phyloP scores from a whole-genome alignment of 2,797 vertebrate species.

The Hephaestus fuliginosus region DNA sequence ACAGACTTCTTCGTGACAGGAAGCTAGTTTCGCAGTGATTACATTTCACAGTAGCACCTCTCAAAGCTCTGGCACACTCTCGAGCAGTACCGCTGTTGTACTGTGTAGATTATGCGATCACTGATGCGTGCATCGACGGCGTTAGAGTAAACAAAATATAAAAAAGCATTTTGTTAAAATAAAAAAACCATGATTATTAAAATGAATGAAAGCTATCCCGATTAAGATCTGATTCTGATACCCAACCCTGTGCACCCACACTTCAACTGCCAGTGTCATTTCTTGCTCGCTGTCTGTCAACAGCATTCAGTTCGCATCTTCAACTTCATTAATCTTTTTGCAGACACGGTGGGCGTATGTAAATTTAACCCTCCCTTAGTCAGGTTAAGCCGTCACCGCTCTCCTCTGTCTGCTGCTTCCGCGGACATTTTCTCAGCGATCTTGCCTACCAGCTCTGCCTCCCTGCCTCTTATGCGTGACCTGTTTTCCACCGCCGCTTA shows the following conservation, averaged over 20 bases:
- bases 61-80: not conserved
- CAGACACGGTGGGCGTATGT: slow-evolving; percentile 70
- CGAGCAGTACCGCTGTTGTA: not conserved
- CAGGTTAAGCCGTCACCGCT: slow-evolving; percentile 35
- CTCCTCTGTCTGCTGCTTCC: slow-evolving; percentile 19
- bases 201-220: slow-evolving; percentile 6
- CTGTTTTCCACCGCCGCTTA: slow-evolving; percentile 37
- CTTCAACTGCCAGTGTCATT: not conserved
- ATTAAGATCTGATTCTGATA: not conserved
- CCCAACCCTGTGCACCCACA: not conserved
- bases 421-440: slow-evolving; percentile 42
- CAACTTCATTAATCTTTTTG: slow-evolving; percentile 56
- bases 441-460: slow-evolving; percentile 13
- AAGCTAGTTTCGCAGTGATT: slow-evolving; percentile 35
- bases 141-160: not conserved
- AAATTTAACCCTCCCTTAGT: slow-evolving; percentile 67
- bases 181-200: not conserved
- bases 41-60: not conserved
- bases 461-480: slow-evolving; percentile 17
- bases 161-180: not conserved
- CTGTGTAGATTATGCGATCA: too few relatives aligned
- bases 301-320: slow-evolving; percentile 47
- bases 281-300: slow-evolving; percentile 19
- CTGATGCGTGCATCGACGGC: not conserved
- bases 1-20: slow-evolving; percentile 7